Conservation (phyloP, 2,888 invertebrate species). For the Troides aeacus region DNA sequence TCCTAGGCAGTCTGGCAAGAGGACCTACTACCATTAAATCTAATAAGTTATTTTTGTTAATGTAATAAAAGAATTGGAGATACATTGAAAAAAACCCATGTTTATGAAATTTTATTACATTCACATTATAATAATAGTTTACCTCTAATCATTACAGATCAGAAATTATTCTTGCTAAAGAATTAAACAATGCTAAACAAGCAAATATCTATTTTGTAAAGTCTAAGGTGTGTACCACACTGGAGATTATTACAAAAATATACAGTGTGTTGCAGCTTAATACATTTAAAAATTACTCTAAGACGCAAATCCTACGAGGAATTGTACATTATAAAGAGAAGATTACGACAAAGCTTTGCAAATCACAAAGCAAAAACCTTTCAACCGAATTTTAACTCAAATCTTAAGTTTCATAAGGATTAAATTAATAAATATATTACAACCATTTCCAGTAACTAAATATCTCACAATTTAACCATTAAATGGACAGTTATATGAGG, state of each 20-base stretch:
- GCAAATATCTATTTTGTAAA: neutral
- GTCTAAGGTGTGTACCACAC: conserved; percentile 12
- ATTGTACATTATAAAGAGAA: conserved; percentile 17
- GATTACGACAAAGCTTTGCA: conserved; percentile 17
- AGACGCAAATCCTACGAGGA: conserved; percentile 9
- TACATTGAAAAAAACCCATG: conserved; percentile 3
- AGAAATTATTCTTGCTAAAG: neutral
- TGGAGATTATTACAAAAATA: conserved; percentile 3
- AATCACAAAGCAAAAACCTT: conserved; percentile 7
- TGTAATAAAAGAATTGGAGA: too few relatives aligned
- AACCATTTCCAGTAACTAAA: conserved; percentile 31
- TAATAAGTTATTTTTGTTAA: too few relatives aligned
- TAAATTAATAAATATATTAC: conserved; percentile 28
- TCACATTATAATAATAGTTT: too few relatives aligned
- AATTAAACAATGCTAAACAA: too few relatives aligned
- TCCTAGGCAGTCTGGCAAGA: too few relatives aligned
- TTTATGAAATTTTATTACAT: conserved; percentile 39
- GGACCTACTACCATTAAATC: too few relatives aligned
- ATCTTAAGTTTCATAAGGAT: conserved; percentile 10
- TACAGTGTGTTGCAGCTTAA: conserved; percentile 3
- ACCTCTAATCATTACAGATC: neutral
- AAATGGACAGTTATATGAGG: conserved; percentile 31
- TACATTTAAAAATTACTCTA: conserved; percentile 16
- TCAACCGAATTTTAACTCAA: conserved; percentile 26
- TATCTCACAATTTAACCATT: conserved; percentile 31